Percentiles rank a stretch among this genome's conserved stretches.
Conservation (phyloP, 2,797 vertebrate species). For the Onychomys torridus region DNA sequence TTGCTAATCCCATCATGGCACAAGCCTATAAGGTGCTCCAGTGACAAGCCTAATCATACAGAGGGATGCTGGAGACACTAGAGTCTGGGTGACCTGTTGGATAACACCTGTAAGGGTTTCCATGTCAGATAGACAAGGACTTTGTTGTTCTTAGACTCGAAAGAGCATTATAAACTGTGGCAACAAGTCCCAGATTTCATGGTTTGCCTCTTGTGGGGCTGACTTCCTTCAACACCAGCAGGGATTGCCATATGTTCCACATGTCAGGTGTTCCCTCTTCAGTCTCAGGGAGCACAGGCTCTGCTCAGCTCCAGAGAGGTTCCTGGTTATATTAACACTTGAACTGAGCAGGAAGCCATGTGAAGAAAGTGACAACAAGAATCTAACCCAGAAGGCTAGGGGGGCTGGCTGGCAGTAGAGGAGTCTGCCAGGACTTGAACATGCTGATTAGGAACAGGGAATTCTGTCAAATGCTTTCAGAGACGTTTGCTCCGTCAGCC, state of each 20-base stretch:
- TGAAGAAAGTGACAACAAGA: neutral
- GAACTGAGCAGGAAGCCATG: neutral
- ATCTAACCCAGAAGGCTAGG: neutral
- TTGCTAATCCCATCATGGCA: neutral
- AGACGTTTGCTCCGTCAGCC: neutral
- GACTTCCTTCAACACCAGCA: slow-evolving; percentile 13
- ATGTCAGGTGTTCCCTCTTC: neutral
- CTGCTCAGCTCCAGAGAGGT: neutral
- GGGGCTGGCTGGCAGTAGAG: neutral
- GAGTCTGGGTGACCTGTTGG: neutral
- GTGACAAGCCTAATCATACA: neutral
- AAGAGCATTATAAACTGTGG: neutral
- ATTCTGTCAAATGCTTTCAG: neutral
- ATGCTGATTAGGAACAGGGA: neutral
- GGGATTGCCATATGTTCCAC: neutral
- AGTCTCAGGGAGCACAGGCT: neutral
- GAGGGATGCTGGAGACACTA: neutral
- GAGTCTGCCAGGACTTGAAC: neutral
- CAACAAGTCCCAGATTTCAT: neutral
- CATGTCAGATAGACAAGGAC: neutral
- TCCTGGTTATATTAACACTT: neutral
- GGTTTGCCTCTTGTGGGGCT: neutral
- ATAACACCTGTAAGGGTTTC: neutral
- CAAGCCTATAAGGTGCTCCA: neutral
- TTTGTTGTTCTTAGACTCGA: neutral